Evolutionary conservation across 2,888 invertebrate genomes (phyloP).

Genomic region (Cephus spinipes): DNA sequence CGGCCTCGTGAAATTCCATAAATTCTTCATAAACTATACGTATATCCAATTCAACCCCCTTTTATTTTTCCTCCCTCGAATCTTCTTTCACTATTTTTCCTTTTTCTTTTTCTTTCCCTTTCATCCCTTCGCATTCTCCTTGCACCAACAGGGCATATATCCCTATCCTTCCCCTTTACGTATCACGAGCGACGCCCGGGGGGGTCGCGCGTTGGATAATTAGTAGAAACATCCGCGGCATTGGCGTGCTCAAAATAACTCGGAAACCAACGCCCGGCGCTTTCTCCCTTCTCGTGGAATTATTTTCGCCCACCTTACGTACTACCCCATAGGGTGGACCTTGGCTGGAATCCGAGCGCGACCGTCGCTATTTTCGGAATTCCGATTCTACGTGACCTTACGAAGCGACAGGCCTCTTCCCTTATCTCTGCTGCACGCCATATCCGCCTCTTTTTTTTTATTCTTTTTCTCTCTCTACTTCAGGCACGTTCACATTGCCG

Average conservation of each 20-base stretch:
- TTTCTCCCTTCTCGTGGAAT: background rate
- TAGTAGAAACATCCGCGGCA: conserved; percentile 44
- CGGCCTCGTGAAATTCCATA: background rate
- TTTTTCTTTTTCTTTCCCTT: background rate
- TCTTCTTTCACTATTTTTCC: background rate
- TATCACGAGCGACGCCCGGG: background rate
- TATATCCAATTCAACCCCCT: background rate
- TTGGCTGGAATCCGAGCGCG: conserved; percentile 7
- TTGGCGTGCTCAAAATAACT: conserved; percentile 33
- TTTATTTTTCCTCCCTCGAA: background rate
- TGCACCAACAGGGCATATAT: background rate
- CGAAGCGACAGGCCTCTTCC: background rate
- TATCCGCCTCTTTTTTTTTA: background rate
- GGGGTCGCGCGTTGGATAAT: conserved; percentile 34
- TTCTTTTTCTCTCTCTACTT: background rate
- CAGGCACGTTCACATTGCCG: background rate
- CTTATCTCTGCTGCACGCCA: background rate
- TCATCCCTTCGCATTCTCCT: background rate
- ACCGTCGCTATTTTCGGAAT: conserved; percentile 18
- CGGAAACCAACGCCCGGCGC: background rate
- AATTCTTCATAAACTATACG: background rate
- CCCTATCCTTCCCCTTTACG: background rate
- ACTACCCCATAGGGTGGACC: background rate
- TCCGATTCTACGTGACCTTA: conserved; percentile 2
- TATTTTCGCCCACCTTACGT: background rate